Conservation (phyloP, 2,113 vertebrate species). For the Neodon shergylaensis region DNA sequence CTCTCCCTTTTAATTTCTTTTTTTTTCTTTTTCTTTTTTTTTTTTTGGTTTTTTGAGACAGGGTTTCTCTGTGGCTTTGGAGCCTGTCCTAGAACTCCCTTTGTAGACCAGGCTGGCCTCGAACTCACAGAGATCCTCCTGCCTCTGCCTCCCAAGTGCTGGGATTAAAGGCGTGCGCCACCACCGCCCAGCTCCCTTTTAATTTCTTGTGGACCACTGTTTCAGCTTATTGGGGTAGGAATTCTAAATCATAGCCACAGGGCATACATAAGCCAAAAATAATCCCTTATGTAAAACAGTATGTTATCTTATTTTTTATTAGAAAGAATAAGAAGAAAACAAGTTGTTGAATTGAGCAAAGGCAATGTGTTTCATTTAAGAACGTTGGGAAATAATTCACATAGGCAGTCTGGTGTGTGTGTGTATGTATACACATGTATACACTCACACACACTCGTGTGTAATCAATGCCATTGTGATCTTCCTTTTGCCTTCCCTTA, state of each 20-base stretch:
- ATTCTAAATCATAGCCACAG: neutral
- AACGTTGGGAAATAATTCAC: neutral
- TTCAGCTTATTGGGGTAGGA: neutral
- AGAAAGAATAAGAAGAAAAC: conserved; percentile 8
- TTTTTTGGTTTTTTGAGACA: too few relatives aligned
- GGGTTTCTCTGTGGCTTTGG: too few relatives aligned
- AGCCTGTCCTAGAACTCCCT: too few relatives aligned
- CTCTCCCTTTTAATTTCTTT: neutral
- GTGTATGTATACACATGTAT: too few relatives aligned
- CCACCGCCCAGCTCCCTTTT: too few relatives aligned
- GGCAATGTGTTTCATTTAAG: neutral
- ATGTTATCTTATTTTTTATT: neutral
- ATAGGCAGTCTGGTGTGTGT: neutral
- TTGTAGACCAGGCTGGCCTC: too few relatives aligned
- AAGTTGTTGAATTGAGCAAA: neutral
- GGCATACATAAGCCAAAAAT: neutral
- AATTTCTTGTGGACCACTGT: neutral
- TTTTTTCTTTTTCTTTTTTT: too few relatives aligned
- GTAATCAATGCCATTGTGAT: neutral
- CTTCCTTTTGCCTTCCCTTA: neutral
- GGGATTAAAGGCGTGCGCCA: too few relatives aligned
- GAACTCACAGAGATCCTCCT: too few relatives aligned
- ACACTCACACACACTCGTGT: rapidly evolving
- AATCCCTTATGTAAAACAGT: neutral
- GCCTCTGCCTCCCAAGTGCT: too few relatives aligned